Conservation (phyloP, 2,888 invertebrate species). For the Melanostoma scalare region DNA sequence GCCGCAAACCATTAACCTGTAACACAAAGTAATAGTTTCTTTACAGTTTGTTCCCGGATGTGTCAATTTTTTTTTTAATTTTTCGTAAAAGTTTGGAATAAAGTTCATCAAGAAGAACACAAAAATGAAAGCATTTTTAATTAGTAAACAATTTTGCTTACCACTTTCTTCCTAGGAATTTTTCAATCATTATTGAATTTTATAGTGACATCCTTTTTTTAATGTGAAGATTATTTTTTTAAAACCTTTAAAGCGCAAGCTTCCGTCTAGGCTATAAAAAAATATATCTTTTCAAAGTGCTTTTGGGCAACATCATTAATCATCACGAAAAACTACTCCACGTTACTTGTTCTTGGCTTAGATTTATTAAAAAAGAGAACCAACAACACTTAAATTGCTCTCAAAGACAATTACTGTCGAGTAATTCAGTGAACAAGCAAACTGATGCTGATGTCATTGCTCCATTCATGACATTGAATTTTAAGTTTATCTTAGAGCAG, state of each 20-base stretch:
- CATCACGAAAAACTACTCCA: constrained; percentile 9
- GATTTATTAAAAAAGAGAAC: background rate
- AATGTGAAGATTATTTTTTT: constrained; percentile 3
- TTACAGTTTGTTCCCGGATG: too few relatives aligned
- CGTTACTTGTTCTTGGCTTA: background rate
- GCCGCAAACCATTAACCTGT: too few relatives aligned
- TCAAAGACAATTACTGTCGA: constrained; percentile 1
- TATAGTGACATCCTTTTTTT: background rate
- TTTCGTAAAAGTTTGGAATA: too few relatives aligned
- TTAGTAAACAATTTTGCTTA: too few relatives aligned
- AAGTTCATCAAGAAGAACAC: too few relatives aligned
- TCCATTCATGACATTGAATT: constrained; percentile 24
- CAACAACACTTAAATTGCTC: background rate
- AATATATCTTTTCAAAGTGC: constrained; percentile 19
- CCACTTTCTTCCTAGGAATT: background rate
- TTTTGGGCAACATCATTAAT: constrained; percentile 22
- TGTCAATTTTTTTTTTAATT: too few relatives aligned
- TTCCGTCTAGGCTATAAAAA: constrained; percentile 10
- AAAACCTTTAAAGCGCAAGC: background rate
- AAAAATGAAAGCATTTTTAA: too few relatives aligned
- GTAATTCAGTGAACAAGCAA: constrained; percentile 5
- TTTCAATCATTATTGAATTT: background rate
- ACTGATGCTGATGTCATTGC: constrained; percentile 9
- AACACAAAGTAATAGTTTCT: too few relatives aligned
- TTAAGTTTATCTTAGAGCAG: background rate